Evolutionary conservation across 2,113 vertebrate species (phyloP).

Genomic region (Erythrolamprus reginae): DNA sequence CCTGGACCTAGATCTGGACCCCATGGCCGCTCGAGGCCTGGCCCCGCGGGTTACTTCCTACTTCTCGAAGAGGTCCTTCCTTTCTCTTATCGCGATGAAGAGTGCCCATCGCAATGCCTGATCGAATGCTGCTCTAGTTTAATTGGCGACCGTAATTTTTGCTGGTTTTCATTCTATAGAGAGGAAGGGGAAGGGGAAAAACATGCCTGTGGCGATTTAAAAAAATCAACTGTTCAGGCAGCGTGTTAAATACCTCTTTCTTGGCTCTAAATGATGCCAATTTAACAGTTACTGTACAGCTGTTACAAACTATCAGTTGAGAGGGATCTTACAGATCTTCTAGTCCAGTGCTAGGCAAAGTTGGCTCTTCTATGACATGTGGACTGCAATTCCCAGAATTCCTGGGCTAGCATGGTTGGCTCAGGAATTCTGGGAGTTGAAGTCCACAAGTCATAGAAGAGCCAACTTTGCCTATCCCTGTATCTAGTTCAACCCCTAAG

Average conservation of each 20-base stretch:
- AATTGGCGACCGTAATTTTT: no score
- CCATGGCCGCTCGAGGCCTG: slow-evolving; percentile 7
- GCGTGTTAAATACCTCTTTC: neutral
- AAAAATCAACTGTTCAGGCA: neutral
- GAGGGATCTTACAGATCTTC: neutral
- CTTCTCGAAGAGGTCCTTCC: neutral
- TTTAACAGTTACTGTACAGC: no score
- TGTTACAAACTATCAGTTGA: no score
- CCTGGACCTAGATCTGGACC: neutral
- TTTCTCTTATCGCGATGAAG: neutral
- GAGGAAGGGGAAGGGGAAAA: neutral
- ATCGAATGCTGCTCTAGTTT: neutral
- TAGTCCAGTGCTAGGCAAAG: no score
- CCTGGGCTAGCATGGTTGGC: no score
- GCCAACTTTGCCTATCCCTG: no score
- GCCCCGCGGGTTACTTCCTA: neutral
- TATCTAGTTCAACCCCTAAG: no score
- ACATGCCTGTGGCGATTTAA: no score
- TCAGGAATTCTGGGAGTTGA: no score
- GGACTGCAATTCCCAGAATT: no score
- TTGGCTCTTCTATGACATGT: no score
- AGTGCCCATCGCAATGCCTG: neutral
- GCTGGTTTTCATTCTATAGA: neutral
- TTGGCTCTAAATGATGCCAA: neutral
- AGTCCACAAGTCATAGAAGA: no score